These are phyloP conservation scores for Myzus persicae DNA, from an alignment of 1,140 invertebrate genomes.

Conservation along the genomic window DNA sequence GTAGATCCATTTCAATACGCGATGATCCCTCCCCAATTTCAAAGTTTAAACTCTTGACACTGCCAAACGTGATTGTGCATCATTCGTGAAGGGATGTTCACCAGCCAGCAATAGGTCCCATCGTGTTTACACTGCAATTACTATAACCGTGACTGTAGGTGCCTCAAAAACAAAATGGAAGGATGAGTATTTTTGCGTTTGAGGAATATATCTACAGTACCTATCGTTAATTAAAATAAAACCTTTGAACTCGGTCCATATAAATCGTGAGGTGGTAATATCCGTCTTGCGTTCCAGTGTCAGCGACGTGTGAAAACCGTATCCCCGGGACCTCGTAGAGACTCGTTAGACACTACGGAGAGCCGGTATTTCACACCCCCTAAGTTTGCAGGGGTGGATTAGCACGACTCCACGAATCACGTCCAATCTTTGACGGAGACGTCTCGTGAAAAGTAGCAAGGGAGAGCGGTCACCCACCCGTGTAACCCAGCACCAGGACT, in stretches of 20 bases:
- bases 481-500: neutral
- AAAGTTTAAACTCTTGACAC: too few relatives aligned
- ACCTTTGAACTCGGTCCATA: neutral
- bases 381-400: neutral
- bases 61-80: too few relatives aligned
- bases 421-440: neutral
- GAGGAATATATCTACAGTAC: neutral
- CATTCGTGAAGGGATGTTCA: too few relatives aligned
- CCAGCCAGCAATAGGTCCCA: too few relatives aligned
- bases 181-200: neutral
- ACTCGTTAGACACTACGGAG: neutral
- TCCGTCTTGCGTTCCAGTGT: neutral
- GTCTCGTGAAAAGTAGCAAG: neutral
- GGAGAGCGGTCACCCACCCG: neutral
- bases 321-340: neutral
- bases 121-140: too few relatives aligned
- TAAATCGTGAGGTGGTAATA: neutral
- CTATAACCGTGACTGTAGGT: too few relatives aligned
- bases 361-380: neutral
- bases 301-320: too few relatives aligned
- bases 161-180: too few relatives aligned
- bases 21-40: too few relatives aligned
- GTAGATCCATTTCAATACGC: too few relatives aligned
- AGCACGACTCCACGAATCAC: neutral
- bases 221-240: neutral